Evolutionary conservation across 2,888 invertebrate genomes (phyloP).

Genomic region (Drosophila antonietae): DNA sequence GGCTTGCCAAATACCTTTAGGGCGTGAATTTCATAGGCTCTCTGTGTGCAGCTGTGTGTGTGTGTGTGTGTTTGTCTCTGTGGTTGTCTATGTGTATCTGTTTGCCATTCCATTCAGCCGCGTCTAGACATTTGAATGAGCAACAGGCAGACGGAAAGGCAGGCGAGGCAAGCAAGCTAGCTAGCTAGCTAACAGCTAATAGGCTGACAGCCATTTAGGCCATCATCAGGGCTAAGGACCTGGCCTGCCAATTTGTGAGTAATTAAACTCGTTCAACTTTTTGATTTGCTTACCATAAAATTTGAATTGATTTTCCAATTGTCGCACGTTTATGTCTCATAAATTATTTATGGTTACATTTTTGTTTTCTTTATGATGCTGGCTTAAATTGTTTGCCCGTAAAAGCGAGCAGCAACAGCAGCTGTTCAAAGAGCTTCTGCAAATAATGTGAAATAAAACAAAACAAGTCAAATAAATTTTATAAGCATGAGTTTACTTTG

Average conservation of each 20-base stretch:
- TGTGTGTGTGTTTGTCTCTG: conserved; percentile 12
- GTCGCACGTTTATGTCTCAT: conserved; percentile 61
- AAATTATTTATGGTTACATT: conserved; percentile 55
- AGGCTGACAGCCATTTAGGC: not conserved
- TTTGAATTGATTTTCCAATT: conserved; percentile 56
- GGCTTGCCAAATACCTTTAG: conserved; percentile 29
- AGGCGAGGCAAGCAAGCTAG: not conserved
- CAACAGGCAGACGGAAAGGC: conserved; percentile 21
- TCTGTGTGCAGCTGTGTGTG: not conserved
- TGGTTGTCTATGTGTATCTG: conserved; percentile 17
- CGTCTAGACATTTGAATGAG: conserved; percentile 67
- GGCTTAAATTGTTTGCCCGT: conserved; percentile 54
- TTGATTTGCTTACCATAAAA: conserved; percentile 66
- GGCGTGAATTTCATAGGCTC: conserved; percentile 7
- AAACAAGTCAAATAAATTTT: conserved; percentile 6
- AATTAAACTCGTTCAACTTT: conserved; percentile 72
- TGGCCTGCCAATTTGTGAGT: conserved; percentile 54
- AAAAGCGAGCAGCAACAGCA: conserved; percentile 23
- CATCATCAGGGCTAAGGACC: conserved; percentile 22
- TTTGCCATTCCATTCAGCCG: conserved; percentile 35
- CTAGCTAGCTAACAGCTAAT: no score
- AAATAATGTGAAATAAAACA: not conserved
- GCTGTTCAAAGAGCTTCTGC: not conserved
- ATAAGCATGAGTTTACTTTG: conserved; percentile 3
- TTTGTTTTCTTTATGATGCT: conserved; percentile 1